Base-by-base conservation (phyloP, 2,888 invertebrate species). In the Apamea crenata region DNA sequence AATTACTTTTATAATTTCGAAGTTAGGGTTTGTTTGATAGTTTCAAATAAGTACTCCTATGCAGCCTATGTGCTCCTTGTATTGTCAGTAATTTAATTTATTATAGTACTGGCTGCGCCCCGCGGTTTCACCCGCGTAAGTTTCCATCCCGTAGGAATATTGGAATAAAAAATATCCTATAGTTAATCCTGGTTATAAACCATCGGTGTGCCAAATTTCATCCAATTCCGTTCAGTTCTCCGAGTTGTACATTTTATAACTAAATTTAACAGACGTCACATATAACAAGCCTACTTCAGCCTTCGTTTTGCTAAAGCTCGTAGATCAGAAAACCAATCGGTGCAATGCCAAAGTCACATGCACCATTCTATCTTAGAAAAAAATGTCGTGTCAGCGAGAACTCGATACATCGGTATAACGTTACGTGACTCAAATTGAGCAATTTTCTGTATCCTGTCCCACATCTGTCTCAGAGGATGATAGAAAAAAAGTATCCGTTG, bases 401-500 rank as follows among this genome's bases (percentile, higher is more conserved):
- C 90, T 92, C 91, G 96, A 96, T 96, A 96, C 96, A 93, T 93
- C 91, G 87, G 93, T 95, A 92, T 96, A 95, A 92, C 91, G 94
- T 96, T 96, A 94, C 96, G 92, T 90, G 93, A 94, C 92, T 94
- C 93, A 90, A 90, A 94, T 96, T 96, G 95, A 94, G 94, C 95
- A 95, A 96, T 96, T 94, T 95, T 92, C 92, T 91, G 91, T 95
- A 96, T 96, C 96, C 96, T 96, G 96, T 89, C 90, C 86, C 94
- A 92, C 96, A 97, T 96, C 95, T 96, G 96, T 92, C 91, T 83
- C 88, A 84, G 90, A 91, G 92, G 90, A 90, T 89, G 87, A 81
- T 82, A 82, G 88, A 93, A 94, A 94, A 53, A 95, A 94, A 94
- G 90, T 92, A 92, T 92, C 92, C 92, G 94, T 93, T 92, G 87